Base-by-base conservation (phyloP, 2,888 invertebrate genomes). In the Limnephilus auricula region DNA sequence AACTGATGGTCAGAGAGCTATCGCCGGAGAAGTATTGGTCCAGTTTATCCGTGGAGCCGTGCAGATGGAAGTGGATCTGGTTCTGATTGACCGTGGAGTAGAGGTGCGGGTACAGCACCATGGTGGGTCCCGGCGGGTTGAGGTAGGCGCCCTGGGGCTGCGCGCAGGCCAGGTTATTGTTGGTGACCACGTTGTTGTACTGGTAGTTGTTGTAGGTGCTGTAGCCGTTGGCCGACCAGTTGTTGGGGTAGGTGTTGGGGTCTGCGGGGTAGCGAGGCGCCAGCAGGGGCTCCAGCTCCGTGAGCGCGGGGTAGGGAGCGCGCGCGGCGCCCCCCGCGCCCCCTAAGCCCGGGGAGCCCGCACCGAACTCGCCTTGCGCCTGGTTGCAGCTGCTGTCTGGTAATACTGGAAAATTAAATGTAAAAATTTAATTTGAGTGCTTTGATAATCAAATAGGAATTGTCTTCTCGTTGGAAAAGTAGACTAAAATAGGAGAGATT, bases 1-100 rank as follows among this genome's bases (percentile, higher is more conserved):
- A 96, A 93, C 97, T 97, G 90, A 97, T 96, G 93, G 97, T 97
- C 86, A 97, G 95, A 83, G 93, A 93, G 79, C 94, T 94, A 93
- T 96, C 96, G 93, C 95, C 95, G 86, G 96, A 96, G 92, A 97
- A 95, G 93, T 97, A 97, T 94, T 97, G 97, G 93, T 97, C 97
- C 93, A 97, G 93, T 94, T 97, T 97, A 90, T 97, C 97, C 10
- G 96, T 95, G 31, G 96, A 95, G 89, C 97, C 97, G 94, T 98
- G 98, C 45, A 98, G 94, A 94, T 98, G 98, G 34, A 98, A 96
- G 94, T 98, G 98, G 92, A 98, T 98, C 95, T 98, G 98, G 94
- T 98, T 98, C 95, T 98, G 98, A 94, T 98, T 98, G 90, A 98
- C 98, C 37, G 98, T 98, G 82, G 98, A 98, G 94, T 98, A 98